These are phyloP conservation scores for Drosophila paulistorum DNA, from an alignment of 1,140 invertebrate species.

Conservation along the genomic window DNA sequence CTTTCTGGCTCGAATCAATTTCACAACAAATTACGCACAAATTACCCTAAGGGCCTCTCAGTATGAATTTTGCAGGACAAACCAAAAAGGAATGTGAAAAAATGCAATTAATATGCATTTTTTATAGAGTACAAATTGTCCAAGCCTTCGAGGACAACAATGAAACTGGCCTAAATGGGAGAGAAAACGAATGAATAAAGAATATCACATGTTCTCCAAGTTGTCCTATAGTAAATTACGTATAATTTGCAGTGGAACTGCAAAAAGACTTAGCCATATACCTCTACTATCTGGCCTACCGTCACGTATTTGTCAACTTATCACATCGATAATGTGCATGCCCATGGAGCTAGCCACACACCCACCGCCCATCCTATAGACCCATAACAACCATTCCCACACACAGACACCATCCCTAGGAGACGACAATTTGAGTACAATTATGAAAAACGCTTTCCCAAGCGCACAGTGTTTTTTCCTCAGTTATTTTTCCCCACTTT, in stretches of 20 bases:
- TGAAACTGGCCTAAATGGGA: neutral
- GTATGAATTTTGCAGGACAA: slow-evolving; percentile 54
- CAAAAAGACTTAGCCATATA: neutral
- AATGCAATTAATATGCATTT: slow-evolving; percentile 74
- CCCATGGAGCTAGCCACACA: neutral
- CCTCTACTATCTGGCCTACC: slow-evolving; percentile 1
- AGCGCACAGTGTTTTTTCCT: neutral
- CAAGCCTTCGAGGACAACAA: slow-evolving; percentile 5
- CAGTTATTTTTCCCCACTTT: neutral
- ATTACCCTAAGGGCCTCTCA: slow-evolving; percentile 33
- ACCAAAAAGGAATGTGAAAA: slow-evolving; percentile 1
- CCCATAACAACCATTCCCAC: slow-evolving; percentile 4
- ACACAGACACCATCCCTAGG: neutral
- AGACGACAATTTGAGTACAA: slow-evolving; percentile 66
- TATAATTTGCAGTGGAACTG: slow-evolving; percentile 18
- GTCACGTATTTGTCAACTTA: slow-evolving; percentile 74
- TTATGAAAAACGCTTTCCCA: slow-evolving; percentile 67
- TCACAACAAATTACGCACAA: slow-evolving; percentile 67
- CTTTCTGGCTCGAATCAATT: slow-evolving; percentile 59
- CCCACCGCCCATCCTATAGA: no score
- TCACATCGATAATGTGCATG: slow-evolving; percentile 64
- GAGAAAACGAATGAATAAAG: neutral
- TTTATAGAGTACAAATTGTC: slow-evolving; percentile 65
- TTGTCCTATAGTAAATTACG: slow-evolving; percentile 27
- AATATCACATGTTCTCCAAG: slow-evolving; percentile 24